Evolutionary conservation across 1,140 invertebrate genomes (phyloP).

Genomic region (Aphaenogaster floridana): DNA sequence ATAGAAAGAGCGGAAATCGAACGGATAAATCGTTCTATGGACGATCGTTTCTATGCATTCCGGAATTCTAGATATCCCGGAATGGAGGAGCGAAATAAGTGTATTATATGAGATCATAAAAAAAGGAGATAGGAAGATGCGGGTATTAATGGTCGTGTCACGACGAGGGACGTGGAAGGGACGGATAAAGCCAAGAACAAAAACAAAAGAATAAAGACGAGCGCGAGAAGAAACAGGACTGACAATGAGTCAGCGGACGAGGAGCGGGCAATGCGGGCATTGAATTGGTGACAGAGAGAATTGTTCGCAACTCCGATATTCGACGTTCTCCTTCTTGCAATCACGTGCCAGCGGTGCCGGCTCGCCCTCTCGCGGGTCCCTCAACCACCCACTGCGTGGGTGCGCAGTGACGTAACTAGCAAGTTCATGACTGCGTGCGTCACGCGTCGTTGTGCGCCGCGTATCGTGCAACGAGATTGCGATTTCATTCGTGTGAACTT

Average conservation of each 20-base stretch:
- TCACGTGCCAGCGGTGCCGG: not conserved
- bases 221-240: not conserved
- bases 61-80: too few relatives aligned
- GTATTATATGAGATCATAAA: not conserved
- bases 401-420: slow-evolving; percentile 17
- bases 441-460: too few relatives aligned
- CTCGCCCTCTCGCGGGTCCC: slow-evolving; percentile 8
- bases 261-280: not conserved
- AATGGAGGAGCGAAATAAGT: not conserved
- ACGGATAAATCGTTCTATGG: not conserved
- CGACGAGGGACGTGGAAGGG: not conserved
- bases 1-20: not conserved
- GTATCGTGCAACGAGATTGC: too few relatives aligned
- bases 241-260: not conserved
- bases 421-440: not conserved
- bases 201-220: not conserved
- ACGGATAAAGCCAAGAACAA: not conserved
- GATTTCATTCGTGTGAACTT: too few relatives aligned
- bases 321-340: not conserved
- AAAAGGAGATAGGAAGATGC: not conserved
- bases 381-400: not conserved
- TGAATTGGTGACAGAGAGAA: slow-evolving; percentile 5
- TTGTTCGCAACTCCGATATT: not conserved
- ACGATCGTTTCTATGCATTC: too few relatives aligned
- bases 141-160: not conserved